These are phyloP conservation scores for Melinaea marsaeus DNA, from an alignment of 2,888 invertebrate genomes.

Conservation along the genomic window DNA sequence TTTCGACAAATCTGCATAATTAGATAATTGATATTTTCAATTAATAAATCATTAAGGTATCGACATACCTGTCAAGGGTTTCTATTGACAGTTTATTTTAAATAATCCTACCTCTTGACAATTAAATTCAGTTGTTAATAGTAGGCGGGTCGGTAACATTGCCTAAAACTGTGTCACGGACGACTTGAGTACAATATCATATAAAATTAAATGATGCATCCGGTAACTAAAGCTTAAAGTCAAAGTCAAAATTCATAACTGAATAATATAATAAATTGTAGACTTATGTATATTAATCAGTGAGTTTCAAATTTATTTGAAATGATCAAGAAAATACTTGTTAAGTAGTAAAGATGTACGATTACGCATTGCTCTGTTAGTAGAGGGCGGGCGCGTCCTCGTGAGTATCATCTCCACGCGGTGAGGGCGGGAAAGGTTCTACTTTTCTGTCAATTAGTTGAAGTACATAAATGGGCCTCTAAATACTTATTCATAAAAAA, in stretches of 20 bases:
- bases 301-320: too few relatives aligned
- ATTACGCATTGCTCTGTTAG: not conserved
- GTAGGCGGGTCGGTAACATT: constrained; percentile 25
- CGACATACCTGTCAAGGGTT: too few relatives aligned
- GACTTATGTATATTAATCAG: too few relatives aligned
- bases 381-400: constrained; percentile 18
- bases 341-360: too few relatives aligned
- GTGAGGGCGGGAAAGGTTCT: not conserved
- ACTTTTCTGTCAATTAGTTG: too few relatives aligned
- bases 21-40: constrained; percentile 17
- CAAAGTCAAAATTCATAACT: too few relatives aligned
- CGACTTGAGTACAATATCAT: constrained; percentile 42
- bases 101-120: constrained; percentile 1
- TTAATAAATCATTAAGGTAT: constrained; percentile 11
- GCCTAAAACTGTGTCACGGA: constrained; percentile 55
- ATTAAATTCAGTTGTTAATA: constrained; percentile 15
- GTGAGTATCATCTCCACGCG: not conserved
- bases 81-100: too few relatives aligned
- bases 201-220: constrained; percentile 44
- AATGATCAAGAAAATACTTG: too few relatives aligned
- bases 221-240: constrained; percentile 11
- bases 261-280: too few relatives aligned
- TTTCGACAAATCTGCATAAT: constrained; percentile 5
- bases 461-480: too few relatives aligned
- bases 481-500: too few relatives aligned